Evolutionary conservation across 2,797 vertebrate genomes (phyloP).

Genomic region (Lepidocolaptes lacrymiger): DNA sequence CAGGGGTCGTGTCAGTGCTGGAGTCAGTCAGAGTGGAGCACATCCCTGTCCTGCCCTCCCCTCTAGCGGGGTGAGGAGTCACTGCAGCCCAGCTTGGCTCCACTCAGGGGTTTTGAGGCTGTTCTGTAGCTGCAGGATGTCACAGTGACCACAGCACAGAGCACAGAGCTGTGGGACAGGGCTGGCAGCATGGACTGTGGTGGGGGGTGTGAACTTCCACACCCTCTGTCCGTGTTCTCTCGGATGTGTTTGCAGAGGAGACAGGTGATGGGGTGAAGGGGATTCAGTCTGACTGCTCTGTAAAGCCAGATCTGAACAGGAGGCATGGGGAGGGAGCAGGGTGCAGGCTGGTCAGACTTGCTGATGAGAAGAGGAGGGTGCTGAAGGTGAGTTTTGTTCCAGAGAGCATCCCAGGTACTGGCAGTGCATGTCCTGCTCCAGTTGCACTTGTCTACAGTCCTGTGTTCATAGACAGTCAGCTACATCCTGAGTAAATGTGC

Average conservation of each 20-base stretch:
- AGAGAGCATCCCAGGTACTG: not conserved
- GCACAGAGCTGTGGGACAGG: not conserved
- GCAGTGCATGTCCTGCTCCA: not conserved
- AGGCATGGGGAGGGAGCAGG: not conserved
- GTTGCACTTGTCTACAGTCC: not conserved
- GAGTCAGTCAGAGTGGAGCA: not conserved
- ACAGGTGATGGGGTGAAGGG: not conserved
- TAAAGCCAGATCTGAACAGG: not conserved
- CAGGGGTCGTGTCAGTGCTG: accelerated
- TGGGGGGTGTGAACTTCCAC: not conserved
- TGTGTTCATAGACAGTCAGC: not conserved
- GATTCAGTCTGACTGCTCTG: not conserved
- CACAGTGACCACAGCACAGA: not conserved
- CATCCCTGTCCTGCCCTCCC: constrained; percentile 54
- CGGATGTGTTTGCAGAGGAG: not conserved
- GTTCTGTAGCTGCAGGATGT: not conserved
- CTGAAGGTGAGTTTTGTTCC: not conserved
- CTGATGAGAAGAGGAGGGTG: not conserved
- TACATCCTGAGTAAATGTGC: not conserved
- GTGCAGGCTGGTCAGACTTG: not conserved
- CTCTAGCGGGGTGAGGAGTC: constrained; percentile 43
- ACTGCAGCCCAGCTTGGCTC: not conserved
- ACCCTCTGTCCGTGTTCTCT: too few species aligned
- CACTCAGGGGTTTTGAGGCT: too few species aligned
- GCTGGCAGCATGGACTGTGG: not conserved